phyloP scores from a whole-genome alignment of 2,888 invertebrate species.

The Agrochola lychnidis region DNA sequence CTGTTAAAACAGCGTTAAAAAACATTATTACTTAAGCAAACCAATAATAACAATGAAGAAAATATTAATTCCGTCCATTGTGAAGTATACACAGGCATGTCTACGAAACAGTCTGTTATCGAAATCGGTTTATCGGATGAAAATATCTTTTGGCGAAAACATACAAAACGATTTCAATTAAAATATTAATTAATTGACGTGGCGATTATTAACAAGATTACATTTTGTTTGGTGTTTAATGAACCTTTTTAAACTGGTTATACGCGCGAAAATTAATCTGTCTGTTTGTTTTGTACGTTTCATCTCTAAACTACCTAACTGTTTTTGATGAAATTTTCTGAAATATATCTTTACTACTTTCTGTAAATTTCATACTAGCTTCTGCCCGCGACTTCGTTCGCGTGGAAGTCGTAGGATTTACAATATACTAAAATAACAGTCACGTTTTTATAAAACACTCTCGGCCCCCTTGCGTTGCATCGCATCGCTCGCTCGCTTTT shows the following conservation, averaged over 20 bases:
- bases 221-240: slow-evolving; percentile 28
- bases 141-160: slow-evolving; percentile 13
- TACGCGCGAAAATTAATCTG: not conserved
- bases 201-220: slow-evolving; percentile 30
- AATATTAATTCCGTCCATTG: slow-evolving; percentile 10
- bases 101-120: slow-evolving; percentile 22
- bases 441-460: not conserved
- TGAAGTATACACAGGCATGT: not conserved
- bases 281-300: slow-evolving; percentile 7
- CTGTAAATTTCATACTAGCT: not conserved
- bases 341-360: not conserved
- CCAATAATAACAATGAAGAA: not conserved
- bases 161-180: slow-evolving; percentile 38
- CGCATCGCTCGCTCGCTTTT: not conserved
- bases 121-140: slow-evolving; percentile 21
- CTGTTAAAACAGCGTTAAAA: not conserved
- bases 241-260: slow-evolving; percentile 7
- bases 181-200: slow-evolving; percentile 42
- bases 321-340: not conserved
- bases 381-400: not conserved
- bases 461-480: no score
- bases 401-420: not conserved
- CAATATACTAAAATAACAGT: not conserved
- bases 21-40: not conserved
- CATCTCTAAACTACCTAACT: not conserved